These are phyloP conservation scores for Acestrorhynchus altus DNA, from an alignment of 2,797 vertebrate species.

Conservation along the genomic window DNA sequence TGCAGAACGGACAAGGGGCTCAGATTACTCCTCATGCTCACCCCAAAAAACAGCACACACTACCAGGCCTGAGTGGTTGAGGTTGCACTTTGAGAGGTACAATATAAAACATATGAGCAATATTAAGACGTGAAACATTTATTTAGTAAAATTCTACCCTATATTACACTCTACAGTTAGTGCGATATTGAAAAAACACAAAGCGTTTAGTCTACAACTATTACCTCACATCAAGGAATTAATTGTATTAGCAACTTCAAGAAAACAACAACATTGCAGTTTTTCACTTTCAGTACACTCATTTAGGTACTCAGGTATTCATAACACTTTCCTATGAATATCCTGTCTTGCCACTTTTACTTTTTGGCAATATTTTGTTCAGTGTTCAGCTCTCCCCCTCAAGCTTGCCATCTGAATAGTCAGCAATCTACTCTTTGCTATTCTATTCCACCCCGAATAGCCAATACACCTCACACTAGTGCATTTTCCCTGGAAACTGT, in stretches of 20 bases:
- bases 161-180: too few species aligned
- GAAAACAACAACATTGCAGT: neutral
- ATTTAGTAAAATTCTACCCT: neutral
- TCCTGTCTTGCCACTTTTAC: neutral
- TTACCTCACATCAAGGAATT: neutral
- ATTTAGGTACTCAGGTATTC: neutral
- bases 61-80: neutral
- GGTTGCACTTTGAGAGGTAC: constrained; percentile 5
- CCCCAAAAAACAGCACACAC: constrained; percentile 25
- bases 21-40: constrained; percentile 44
- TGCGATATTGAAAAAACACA: too few species aligned
- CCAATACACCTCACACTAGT: neutral
- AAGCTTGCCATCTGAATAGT: neutral
- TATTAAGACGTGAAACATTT: neutral
- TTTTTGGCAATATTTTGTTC: neutral
- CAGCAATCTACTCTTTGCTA: neutral
- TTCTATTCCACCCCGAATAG: neutral
- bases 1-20: constrained; percentile 41
- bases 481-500: neutral
- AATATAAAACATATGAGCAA: neutral
- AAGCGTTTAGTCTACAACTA: neutral
- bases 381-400: neutral
- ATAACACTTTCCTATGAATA: neutral
- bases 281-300: too few species aligned
- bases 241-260: neutral